Base-by-base conservation (phyloP, 2,888 invertebrate species). In the Charanyca ferruginea region DNA sequence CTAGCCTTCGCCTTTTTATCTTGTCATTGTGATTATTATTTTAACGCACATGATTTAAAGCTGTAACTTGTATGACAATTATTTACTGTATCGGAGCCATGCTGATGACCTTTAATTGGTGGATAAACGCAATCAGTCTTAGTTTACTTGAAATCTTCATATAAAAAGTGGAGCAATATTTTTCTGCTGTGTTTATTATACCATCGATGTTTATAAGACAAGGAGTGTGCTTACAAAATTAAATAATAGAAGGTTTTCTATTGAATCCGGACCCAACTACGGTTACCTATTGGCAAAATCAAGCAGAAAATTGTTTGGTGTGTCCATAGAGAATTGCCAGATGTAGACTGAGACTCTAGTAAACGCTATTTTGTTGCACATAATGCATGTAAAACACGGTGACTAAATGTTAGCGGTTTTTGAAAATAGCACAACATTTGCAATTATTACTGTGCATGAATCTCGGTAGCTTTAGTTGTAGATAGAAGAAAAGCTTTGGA, bases 331-430 rank as follows among this genome's bases (percentile, higher is more conserved):
- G 7, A 65, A 68, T 61, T 45, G 47, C 47, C 25, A 75, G 58
- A 38, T 58, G 59, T 72, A 72, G 55, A 60, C 13, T 69, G 67
- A 70, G 49, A 45, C 44, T 77, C 58, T 62, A 63, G 62, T 62
- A 45, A 65, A 73, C 20, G 55, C 69, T 76, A 73, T 54, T 58
- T 45, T 47, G n/a, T 54, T 69, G 70, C 74, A 77, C 73, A 60
- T 42, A 51, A 54, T 42, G 67, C 67, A 66, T 66, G 68, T 42
- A 23, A 49, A 38, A 25, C 35, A 65, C 66, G 63, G 62, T 73
- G 48, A 63, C 57, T 66, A 67, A 79, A 67, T 70, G 32, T 65
- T 67, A 77, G 57, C 57, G 51, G 51, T 60, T 70, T 64, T 51
- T 41, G 2, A 54, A 61, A 59, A 58, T 55, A 64, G 44, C 59